These are phyloP conservation scores for Stenotaenia linearis DNA, from an alignment of 2,888 invertebrate genomes.

Conservation along the genomic window DNA sequence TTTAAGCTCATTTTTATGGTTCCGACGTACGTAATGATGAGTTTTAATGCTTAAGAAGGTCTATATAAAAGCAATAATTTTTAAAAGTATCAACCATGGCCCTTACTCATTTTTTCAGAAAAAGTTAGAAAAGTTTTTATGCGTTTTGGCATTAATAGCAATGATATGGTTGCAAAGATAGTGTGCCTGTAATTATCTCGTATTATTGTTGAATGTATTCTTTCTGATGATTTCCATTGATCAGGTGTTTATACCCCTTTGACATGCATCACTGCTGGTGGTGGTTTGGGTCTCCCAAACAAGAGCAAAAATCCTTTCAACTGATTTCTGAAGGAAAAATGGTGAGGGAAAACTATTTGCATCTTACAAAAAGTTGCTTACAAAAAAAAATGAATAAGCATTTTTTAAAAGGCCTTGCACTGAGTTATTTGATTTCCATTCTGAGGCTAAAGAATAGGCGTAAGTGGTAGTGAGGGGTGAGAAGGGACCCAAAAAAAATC, in stretches of 20 bases:
- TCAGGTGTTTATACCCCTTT: slow-evolving; percentile 26
- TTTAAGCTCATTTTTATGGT: not conserved
- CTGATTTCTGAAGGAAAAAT: slow-evolving; percentile 21
- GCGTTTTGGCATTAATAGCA: not conserved
- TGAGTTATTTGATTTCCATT: slow-evolving; percentile 26
- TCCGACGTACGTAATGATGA: not conserved
- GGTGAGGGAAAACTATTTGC: slow-evolving; percentile 23
- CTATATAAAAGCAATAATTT: slow-evolving; percentile 11
- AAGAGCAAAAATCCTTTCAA: slow-evolving; percentile 26
- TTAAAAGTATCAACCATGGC: not conserved
- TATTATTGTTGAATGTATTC: slow-evolving; percentile 7
- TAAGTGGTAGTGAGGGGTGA: slow-evolving; percentile 22
- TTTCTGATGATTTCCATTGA: slow-evolving; percentile 14
- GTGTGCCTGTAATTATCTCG: not conserved
- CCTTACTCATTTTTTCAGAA: not conserved
- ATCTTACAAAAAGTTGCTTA: slow-evolving; percentile 26
- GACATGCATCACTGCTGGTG: slow-evolving; percentile 19
- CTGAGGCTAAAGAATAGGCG: slow-evolving; percentile 5
- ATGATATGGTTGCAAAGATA: not conserved
- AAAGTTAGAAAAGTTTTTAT: not conserved
- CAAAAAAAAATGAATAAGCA: slow-evolving; percentile 24
- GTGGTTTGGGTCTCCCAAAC: slow-evolving; percentile 12
- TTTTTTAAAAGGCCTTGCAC: slow-evolving; percentile 24
- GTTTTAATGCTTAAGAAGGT: not conserved
- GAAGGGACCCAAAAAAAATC: slow-evolving; percentile 23